Evolutionary conservation across 2,113 vertebrate species (phyloP).

Genomic region (Muntiacus reevesi): DNA sequence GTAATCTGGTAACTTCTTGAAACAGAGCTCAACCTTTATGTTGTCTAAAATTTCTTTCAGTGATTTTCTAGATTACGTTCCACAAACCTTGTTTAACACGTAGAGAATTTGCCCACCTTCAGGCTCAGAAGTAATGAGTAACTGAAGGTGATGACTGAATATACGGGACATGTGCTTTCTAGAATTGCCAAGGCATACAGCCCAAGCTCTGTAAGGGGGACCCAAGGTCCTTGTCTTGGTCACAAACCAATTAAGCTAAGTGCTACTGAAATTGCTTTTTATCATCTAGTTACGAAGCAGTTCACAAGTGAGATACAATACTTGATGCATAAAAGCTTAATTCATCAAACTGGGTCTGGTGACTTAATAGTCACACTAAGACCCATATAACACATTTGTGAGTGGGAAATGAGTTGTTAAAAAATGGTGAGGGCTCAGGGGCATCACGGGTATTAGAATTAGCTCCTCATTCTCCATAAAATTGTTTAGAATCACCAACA

Average conservation of each 20-base stretch:
- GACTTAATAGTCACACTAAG: conserved; percentile 34
- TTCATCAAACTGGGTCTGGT: conserved; percentile 6
- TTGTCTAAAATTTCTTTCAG: conserved; percentile 9
- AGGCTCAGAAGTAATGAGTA: neutral
- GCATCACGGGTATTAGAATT: neutral
- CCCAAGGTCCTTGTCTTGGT: conserved; percentile 42
- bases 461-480: conserved; percentile 5
- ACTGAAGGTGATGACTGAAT: neutral
- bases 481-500: neutral
- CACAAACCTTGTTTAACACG: neutral
- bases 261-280: conserved; percentile 60
- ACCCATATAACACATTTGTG: neutral
- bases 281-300: conserved; percentile 44
- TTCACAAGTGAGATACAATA: conserved; percentile 31
- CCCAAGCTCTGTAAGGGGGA: neutral
- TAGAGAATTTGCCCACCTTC: neutral
- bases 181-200: neutral
- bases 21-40: neutral
- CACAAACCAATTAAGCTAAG: conserved; percentile 67
- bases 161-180: neutral
- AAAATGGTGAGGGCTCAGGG: neutral
- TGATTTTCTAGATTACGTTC: neutral
- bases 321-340: conserved; percentile 43
- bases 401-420: conserved; percentile 39
- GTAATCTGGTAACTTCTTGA: neutral